Evolutionary conservation across 1,140 invertebrate genomes (phyloP).

Genomic region (Rhyzopertha dominica): DNA sequence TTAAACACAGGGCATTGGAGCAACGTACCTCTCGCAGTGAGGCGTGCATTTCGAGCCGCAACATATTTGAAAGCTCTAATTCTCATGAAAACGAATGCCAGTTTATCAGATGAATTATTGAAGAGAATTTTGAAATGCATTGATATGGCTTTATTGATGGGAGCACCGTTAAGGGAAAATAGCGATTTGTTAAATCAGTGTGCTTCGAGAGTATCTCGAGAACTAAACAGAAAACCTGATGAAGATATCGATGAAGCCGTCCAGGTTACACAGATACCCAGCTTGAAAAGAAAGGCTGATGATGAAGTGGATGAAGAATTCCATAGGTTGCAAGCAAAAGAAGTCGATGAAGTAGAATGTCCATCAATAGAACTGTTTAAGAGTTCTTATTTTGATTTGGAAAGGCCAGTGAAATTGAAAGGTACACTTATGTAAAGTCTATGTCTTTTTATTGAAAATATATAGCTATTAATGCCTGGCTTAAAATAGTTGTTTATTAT

Average conservation of each 20-base stretch:
- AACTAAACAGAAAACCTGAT: slow-evolving; percentile 19
- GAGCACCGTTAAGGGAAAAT: slow-evolving; percentile 56
- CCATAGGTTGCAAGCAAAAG: slow-evolving; percentile 30
- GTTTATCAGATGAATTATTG: slow-evolving; percentile 28
- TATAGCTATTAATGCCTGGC: too few species aligned
- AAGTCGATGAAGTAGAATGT: slow-evolving; percentile 43
- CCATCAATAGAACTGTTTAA: slow-evolving; percentile 65
- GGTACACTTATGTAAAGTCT: too few species aligned
- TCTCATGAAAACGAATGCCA: slow-evolving; percentile 20
- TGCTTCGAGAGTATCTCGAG: slow-evolving; percentile 43
- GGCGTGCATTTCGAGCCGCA: slow-evolving; percentile 41
- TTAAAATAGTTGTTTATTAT: too few species aligned
- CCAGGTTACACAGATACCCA: slow-evolving; percentile 9
- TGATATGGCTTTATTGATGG: slow-evolving; percentile 80
- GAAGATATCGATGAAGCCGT: too few species aligned
- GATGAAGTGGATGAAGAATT: slow-evolving; percentile 9
- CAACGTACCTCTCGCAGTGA: slow-evolving; percentile 47
- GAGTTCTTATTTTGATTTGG: slow-evolving; percentile 52
- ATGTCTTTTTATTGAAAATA: not conserved
- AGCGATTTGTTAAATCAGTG: slow-evolving; percentile 51
- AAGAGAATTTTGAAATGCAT: slow-evolving; percentile 61
- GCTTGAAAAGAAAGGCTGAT: slow-evolving; percentile 3
- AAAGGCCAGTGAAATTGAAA: slow-evolving; percentile 58
- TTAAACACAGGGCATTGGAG: slow-evolving; percentile 50
- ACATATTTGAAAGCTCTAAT: slow-evolving; percentile 44